Evolutionary conservation across 2,113 vertebrate genomes (phyloP), one percentile per base, ranked within the genome.

Genomic region (Xenopus laevis): DNA sequence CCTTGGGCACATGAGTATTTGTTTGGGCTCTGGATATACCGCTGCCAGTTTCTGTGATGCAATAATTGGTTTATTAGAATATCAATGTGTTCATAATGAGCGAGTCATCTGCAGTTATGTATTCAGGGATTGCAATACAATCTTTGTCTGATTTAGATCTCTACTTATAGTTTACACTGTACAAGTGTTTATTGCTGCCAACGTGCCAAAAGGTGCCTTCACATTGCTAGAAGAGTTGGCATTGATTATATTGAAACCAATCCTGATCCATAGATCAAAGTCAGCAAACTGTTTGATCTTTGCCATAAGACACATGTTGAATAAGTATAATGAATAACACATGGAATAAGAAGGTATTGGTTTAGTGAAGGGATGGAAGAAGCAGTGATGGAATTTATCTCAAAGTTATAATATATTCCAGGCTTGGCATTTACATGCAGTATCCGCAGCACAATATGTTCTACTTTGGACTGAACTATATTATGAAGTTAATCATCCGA

Each of bases 251-350:
- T 18, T 68, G 33, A 44, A 64, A 27, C 45, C 65, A 74, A 69
- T 67, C 27, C 10, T 63, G 46, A 75, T 75, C 53, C 55, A 59
- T 52, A 68, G 65, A 76, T 69, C 66, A 69, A 76, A 76, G 66
- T 64, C n/a, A 69, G 20, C 13, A 45, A 40, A 69, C 17, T 47
- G 18, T 75, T 61, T 68, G 57, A 68, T 75, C 23, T 55, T 13
- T 63, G 7, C 23, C 27, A 61, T 69, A 30, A 69, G 18, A 61
- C 44, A 13, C 27, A 69, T 64, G 58, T 69, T 69, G 11, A 45
- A 69, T 27, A 76, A 61, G 30, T 23, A 21, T 76, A 76, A 63
- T 69, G 45, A 69, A 47, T 69, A 8, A 57, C 66, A 70, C 20
- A 69, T 64, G 66, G 33, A 77, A 10, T 7, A 60, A 15, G 30